These are phyloP conservation scores for Tipula lateralis DNA, from an alignment of 2,888 invertebrate genomes.

Conservation along the genomic window DNA sequence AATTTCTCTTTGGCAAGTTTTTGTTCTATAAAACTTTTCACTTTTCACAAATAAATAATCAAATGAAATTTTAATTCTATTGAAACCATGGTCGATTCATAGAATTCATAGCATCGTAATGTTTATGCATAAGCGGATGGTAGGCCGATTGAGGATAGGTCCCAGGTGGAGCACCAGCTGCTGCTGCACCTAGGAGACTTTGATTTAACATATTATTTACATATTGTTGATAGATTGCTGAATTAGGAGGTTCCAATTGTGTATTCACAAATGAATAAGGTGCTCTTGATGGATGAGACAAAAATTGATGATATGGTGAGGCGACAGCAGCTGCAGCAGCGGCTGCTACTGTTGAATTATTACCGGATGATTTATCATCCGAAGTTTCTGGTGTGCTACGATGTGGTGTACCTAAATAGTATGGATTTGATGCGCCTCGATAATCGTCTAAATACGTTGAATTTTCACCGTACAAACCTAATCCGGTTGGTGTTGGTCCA, in stretches of 20 bases:
- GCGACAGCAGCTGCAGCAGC: conserved; percentile 49
- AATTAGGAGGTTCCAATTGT: conserved; percentile 55
- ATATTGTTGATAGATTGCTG: conserved; percentile 69
- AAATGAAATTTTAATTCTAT: not conserved
- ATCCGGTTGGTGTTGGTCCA: conserved; percentile 60
- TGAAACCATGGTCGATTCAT: conserved; percentile 59
- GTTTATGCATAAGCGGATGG: conserved; percentile 61
- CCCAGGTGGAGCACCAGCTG: conserved; percentile 47
- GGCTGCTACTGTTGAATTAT: conserved; percentile 51
- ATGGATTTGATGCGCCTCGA: conserved; percentile 59
- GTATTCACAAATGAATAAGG: conserved; percentile 60
- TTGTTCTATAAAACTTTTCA: not conserved
- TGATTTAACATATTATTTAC: conserved; percentile 57
- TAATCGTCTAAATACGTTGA: conserved; percentile 65
- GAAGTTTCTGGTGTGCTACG: conserved; percentile 41
- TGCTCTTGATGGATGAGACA: conserved; percentile 57
- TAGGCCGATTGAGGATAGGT: conserved; percentile 61
- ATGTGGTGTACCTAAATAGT: conserved; percentile 53
- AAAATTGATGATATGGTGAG: conserved; percentile 56
- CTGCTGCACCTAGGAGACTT: conserved; percentile 42
- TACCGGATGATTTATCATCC: conserved; percentile 47
- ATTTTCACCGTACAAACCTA: conserved; percentile 59
- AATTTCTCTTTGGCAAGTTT: not conserved
- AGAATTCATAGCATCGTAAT: conserved; percentile 58
- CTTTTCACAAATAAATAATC: not conserved